These are phyloP conservation scores for Aphelenchoides fujianensis DNA, from an alignment of 1,140 invertebrate genomes.

Conservation along the genomic window DNA sequence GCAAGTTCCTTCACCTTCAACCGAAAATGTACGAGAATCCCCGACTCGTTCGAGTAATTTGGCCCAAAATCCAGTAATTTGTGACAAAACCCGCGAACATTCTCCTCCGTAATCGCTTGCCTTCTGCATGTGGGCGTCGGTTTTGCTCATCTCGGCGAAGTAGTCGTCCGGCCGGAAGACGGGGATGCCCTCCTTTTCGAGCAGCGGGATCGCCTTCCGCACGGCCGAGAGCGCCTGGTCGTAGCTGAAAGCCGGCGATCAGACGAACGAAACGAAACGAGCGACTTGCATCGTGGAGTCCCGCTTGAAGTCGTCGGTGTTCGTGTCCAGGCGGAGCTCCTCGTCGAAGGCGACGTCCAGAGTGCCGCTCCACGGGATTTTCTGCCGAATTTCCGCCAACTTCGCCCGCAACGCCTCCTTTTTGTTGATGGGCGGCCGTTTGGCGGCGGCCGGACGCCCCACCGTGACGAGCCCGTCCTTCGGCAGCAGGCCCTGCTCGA, in stretches of 20 bases:
- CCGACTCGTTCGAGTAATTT: too few species aligned
- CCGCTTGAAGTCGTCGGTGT: constrained; percentile 52
- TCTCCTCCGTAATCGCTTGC: constrained; percentile 63
- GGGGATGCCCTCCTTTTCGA: constrained; percentile 41
- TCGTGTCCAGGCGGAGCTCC: constrained; percentile 25
- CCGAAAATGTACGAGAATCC: too few species aligned
- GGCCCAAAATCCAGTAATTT: too few species aligned
- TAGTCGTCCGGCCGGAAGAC: constrained; percentile 78
- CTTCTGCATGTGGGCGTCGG: constrained; percentile 95
- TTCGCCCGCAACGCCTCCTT: constrained; percentile 27
- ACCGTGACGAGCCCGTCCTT: constrained; percentile 28
- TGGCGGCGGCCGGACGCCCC: not conserved
- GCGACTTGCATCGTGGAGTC: constrained; percentile 55
- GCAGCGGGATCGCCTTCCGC: constrained; percentile 41
- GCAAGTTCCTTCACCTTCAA: too few species aligned
- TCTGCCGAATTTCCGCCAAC: constrained; percentile 31
- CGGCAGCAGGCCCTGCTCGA: constrained; percentile 25
- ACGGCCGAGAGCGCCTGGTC: constrained; percentile 56
- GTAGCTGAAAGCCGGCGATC: constrained; percentile 50
- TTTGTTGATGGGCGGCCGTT: constrained; percentile 25
- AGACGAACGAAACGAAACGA: constrained; percentile 14
- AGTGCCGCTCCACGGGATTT: constrained; percentile 47
- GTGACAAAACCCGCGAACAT: too few species aligned
- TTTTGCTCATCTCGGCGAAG: constrained; percentile 98
- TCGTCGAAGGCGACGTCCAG: constrained; percentile 43